Percentiles rank a stretch among this genome's conserved stretches.
phyloP scores from a whole-genome alignment of 2,888 invertebrate species.

The Lycaena phlaeas region DNA sequence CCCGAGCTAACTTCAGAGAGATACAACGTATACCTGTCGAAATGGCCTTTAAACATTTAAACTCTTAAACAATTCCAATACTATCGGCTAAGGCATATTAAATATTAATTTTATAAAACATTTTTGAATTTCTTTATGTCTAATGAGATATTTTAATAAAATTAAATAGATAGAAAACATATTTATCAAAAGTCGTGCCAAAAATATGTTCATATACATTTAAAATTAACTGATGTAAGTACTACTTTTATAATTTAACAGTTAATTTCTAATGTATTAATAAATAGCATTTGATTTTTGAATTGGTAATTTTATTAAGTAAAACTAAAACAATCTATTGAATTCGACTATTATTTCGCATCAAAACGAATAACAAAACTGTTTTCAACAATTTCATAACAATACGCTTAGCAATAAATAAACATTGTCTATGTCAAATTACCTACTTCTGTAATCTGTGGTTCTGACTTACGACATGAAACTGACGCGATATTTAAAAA shows the following conservation, averaged over 20 bases:
- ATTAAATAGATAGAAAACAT: neutral
- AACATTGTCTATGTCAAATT: constrained; percentile 27
- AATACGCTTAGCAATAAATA: constrained; percentile 29
- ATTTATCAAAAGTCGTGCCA: neutral
- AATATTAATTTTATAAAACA: neutral
- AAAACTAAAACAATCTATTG: constrained; percentile 15
- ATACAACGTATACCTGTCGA: no score
- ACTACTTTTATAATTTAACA: neutral
- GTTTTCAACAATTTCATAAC: constrained; percentile 29
- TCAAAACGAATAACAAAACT: constrained; percentile 23
- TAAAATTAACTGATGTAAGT: neutral
- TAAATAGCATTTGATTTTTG: neutral
- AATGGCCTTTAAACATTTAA: neutral
- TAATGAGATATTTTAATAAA: neutral
- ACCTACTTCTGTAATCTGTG: constrained; percentile 12
- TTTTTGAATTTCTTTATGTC: neutral
- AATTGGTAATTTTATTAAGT: constrained; percentile 2
- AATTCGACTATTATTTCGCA: constrained; percentile 12
- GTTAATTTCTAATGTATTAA: neutral
- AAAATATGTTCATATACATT: neutral
- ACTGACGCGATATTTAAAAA: constrained; percentile 13
- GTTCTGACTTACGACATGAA: neutral
- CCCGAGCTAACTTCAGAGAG: neutral
- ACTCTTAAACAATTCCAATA: neutral
- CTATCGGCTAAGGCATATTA: neutral